Base-by-base conservation (phyloP, 2,888 invertebrate genomes). In the Leptinotarsa haldemani region DNA sequence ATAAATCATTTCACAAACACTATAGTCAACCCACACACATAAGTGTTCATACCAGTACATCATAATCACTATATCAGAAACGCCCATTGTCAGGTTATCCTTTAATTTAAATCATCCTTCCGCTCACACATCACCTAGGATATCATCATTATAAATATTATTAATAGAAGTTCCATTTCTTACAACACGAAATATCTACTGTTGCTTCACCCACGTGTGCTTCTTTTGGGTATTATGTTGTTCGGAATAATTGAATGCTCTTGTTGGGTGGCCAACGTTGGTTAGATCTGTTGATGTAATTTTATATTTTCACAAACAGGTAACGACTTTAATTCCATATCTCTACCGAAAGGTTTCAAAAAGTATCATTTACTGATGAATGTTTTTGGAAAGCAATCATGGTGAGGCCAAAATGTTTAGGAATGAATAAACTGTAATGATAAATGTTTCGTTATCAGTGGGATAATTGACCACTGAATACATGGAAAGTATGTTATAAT, bases 261-360 rank as follows among this genome's bases (percentile, higher is more conserved):
- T 52, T 18, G 73, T 66, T 74, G 73, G 73, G 73, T 74, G 73
- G 73, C 20, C 70, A 52, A 50, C 48, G 52, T 61, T 47, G 63
- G 46, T 52, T 65, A 48, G 46, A 56, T 30, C 40, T 25, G 48
- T 53, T 52, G 56, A 69, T 70, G 69, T 70, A 63, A 74, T 74
- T 70, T 70, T 47, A 53, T 53, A 40, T 52, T 22, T 16, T 53
- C 30, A n/a, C 22, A 65, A 47, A 25, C 58, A 25, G 58, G 16
- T 58, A 58, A 40, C 40, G 40, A 40, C 40, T 40, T 40, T 9
- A 40, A 40, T 40, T 52, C 15, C 15, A 52, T 52, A 52, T 52
- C n/a, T 52, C 52, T 13, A 52, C 5, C 9, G 16, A 52, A 16
- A n/a, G 52, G n/a, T 5, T 52, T n/a, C 40, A 40, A 9, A 40